Evolutionary conservation across 2,113 vertebrate genomes (phyloP).

Genomic region (Cromileptes altivelis): DNA sequence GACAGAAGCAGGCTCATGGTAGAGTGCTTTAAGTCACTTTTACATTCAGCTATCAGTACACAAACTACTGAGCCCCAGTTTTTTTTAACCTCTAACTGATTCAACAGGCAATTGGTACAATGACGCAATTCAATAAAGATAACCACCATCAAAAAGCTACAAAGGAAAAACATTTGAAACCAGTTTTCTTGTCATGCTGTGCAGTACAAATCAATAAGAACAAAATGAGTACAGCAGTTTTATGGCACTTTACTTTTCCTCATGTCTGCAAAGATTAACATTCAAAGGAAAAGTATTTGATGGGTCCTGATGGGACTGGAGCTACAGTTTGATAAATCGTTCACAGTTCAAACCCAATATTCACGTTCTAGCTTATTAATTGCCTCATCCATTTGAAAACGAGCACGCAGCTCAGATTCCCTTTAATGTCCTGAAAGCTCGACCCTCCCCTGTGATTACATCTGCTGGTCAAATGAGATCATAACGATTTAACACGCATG

Average conservation of each 20-base stretch:
- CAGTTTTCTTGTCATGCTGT: slow-evolving; percentile 37
- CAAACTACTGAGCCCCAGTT: slow-evolving; percentile 16
- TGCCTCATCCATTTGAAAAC: slow-evolving; percentile 21
- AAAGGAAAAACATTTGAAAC: slow-evolving; percentile 7
- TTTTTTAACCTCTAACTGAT: neutral
- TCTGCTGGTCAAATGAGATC: slow-evolving; percentile 46
- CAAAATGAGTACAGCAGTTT: slow-evolving; percentile 20
- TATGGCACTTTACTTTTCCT: slow-evolving; percentile 72
- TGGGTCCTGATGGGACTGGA: slow-evolving; percentile 32
- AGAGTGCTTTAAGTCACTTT: slow-evolving; percentile 41
- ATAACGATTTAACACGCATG: slow-evolving; percentile 66
- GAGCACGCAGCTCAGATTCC: slow-evolving; percentile 26
- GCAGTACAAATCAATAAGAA: slow-evolving; percentile 6
- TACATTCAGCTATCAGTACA: slow-evolving; percentile 76
- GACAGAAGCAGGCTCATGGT: slow-evolving; percentile 29
- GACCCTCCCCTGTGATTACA: slow-evolving; percentile 12
- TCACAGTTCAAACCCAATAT: slow-evolving; percentile 54
- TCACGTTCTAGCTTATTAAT: slow-evolving; percentile 27
- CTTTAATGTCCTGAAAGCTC: slow-evolving; percentile 34
- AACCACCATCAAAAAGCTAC: slow-evolving; percentile 1
- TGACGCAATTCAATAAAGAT: slow-evolving; percentile 28
- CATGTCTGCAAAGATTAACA: slow-evolving; percentile 62
- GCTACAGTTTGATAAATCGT: slow-evolving; percentile 32
- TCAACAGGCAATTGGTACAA: slow-evolving; percentile 24
- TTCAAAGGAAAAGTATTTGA: slow-evolving; percentile 70